Percentiles rank a stretch among this genome's conserved stretches.
Evolutionary conservation across 2,888 invertebrate species (phyloP).

Genomic region (Macrostomum cliftonense): DNA sequence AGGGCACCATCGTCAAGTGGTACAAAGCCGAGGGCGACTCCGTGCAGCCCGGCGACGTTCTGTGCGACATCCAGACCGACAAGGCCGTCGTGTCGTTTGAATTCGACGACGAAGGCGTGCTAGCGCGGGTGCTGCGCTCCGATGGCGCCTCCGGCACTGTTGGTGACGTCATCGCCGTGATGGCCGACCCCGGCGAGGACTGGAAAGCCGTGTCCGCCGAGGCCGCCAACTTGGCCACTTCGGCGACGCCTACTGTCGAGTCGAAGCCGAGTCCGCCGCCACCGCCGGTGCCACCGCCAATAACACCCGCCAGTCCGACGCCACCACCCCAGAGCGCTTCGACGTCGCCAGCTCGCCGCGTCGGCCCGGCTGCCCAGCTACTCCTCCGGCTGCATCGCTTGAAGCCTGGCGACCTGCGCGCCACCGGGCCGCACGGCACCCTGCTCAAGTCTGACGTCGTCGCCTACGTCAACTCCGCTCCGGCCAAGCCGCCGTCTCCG

Average conservation of each 20-base stretch:
- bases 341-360: conserved; percentile 14
- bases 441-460: conserved; percentile 44
- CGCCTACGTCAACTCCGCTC: neutral
- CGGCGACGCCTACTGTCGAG: conserved; percentile 11
- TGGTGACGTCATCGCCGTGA: conserved; percentile 43
- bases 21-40: conserved; percentile 38
- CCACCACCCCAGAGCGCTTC: conserved; percentile 13
- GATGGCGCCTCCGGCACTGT: conserved; percentile 44
- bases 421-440: conserved; percentile 46
- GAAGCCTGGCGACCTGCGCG: conserved; percentile 37
- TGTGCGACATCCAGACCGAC: conserved; percentile 50
- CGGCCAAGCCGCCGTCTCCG: too few species aligned
- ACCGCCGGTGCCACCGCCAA: conserved; percentile 44
- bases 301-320: conserved; percentile 35
- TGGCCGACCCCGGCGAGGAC: conserved; percentile 47
- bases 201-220: conserved; percentile 41
- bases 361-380: conserved; percentile 47
- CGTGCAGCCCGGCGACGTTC: conserved; percentile 43
- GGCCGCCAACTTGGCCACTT: neutral
- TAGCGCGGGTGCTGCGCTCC: conserved; percentile 40
- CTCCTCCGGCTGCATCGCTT: conserved; percentile 45
- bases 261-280: conserved; percentile 44
- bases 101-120: conserved; percentile 45
- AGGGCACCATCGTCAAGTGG: conserved; percentile 41
- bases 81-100: conserved; percentile 48